Evolutionary conservation across 2,113 vertebrate genomes (phyloP), one percentile per base, ranked within the genome.

Genomic region (Phrynosoma blainvillii): DNA sequence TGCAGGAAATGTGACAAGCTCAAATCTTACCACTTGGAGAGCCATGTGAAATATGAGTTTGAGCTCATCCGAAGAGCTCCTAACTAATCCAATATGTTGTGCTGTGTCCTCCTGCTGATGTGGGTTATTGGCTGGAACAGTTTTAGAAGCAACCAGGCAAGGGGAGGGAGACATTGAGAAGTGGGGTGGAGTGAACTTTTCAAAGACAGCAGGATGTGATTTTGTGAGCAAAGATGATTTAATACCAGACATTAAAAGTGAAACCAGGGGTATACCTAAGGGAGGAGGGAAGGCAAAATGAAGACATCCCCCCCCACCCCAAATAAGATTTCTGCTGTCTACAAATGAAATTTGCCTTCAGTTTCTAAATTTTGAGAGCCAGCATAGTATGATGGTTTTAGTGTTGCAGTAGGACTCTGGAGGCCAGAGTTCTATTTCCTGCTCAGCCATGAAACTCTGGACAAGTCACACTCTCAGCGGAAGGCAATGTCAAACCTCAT

Each of bases 11-110:
- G 95, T 95, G 96, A 95, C 94, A 91, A 93, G 88, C 89, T 88
- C 14, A 18, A 93, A 85, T 94, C 92, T 88, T 84, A 84, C 62
- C 91, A 91, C 93, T 87, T 87, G 82, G 82, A 83, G 85, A 90
- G 90, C 84, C 87, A 92, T 89, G 93, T 97, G 94, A 97, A 97
- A 97, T 96, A 96, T 40, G 95, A 94, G 92, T 92, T 93, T 94
- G 92, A 95, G 89, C 94, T 96, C 95, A 94, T 96, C 95, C 87
- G 93, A 92, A 91, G 91, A 92, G 90, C 94, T 91, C 40, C 0
- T 96, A 97, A 97, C 91, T 32, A 91, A 94, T 95, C 90, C 96
- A 97, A 96, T 94, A 94, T 97, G 96, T 94, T 91, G 74, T 0
- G 0, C 65, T 0, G 36, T 25, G 76, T 75, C 74, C 36, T 68